Evolutionary conservation across 2,797 vertebrate genomes (phyloP), one percentile per base, ranked within the genome.

Genomic region (Coilia nasus): DNA sequence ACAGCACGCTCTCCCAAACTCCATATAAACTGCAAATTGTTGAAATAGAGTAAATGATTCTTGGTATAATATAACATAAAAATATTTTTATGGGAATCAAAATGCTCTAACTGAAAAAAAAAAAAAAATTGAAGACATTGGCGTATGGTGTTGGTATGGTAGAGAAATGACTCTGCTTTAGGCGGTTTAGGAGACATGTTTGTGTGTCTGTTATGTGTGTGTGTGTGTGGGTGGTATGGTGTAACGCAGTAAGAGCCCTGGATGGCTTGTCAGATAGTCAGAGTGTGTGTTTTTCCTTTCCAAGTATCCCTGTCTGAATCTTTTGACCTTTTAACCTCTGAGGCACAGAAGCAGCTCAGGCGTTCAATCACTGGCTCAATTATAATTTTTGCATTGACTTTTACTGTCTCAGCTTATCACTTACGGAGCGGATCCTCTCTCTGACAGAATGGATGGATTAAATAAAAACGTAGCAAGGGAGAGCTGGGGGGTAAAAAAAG

Each of bases 401-500:
- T 60, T 56, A 60, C 71, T 81, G 10, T 28, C 25, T 54, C 44
- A 82, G 85, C 85, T 88, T 82, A 86, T 59, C 19, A 64, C 83
- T 78, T 84, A 6, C 28, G 41, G 71, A 67, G 46, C 35, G 56
- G 57, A 57, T 41, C 64, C 23, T 47, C 81, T 7, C 7, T 21
- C 5, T 44, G 17, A 78, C 71, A 78, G 71, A 78, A 78, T 44
- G 35, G 71, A 78, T 21, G 71, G 71, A 78, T 78, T 78, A 78
- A 78, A 78, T 78, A 78, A 78, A 78, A 78, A 78, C 44, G 35
- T 78, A 44, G 71, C 17, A 15, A 14, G 31, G 14, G 67, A 75
- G 67, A 75, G 67, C 12, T 31, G 31, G 3, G 31, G 31, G 3
- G 71, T 6, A 81, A 84, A 90, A 88, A 87, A 88, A 89, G 50